Conservation (phyloP, 2,113 vertebrate genomes). For the Ptyas mucosa region DNA sequence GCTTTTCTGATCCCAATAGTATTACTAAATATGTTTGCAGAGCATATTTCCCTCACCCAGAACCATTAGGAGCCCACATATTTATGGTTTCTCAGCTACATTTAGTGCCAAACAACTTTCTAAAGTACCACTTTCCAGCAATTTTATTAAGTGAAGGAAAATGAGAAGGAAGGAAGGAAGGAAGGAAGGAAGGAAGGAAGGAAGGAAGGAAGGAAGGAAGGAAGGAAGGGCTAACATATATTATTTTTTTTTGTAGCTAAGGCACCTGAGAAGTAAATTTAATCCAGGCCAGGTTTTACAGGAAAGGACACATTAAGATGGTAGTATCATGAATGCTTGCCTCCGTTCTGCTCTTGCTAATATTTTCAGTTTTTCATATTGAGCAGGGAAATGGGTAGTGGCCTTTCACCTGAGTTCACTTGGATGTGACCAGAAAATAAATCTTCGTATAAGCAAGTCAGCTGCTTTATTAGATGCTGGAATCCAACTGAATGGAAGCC, state of each 20-base stretch:
- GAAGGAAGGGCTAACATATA: too few relatives aligned
- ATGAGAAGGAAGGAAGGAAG: not conserved
- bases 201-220: too few relatives aligned
- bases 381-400: not conserved
- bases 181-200: too few relatives aligned
- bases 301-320: not conserved
- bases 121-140: not conserved
- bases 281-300: not conserved
- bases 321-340: not conserved
- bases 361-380: not conserved
- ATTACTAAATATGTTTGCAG: not conserved
- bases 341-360: not conserved
- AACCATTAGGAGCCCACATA: not conserved
- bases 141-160: not conserved
- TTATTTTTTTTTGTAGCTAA: not conserved
- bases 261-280: not conserved
- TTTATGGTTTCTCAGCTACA: not conserved
- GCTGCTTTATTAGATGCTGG: not conserved
- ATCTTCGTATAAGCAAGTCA: not conserved
- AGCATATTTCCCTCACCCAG: not conserved
- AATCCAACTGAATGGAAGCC: not conserved
- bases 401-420: not conserved
- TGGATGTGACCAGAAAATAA: not conserved
- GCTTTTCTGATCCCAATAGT: slow-evolving; percentile 13
- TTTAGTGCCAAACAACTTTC: not conserved